Conservation (phyloP, 2,797 vertebrate genomes). For the Pogoniulus pusillus region DNA sequence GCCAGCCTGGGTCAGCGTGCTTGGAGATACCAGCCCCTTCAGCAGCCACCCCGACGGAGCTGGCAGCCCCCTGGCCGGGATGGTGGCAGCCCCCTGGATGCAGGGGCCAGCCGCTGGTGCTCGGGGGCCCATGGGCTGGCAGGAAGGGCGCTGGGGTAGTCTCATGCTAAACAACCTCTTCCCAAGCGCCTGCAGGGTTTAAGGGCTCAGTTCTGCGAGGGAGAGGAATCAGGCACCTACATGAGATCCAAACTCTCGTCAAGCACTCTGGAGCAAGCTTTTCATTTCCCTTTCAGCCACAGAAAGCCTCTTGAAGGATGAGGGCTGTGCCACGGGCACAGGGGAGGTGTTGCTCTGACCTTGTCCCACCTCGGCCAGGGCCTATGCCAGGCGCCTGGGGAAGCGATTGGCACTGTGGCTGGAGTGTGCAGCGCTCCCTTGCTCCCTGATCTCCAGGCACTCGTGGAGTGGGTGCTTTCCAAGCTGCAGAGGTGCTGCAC, state of each 20-base stretch:
- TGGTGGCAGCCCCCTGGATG: background rate
- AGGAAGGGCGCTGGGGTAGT: background rate
- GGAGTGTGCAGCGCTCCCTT: too few relatives aligned
- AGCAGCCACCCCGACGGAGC: rapidly evolving
- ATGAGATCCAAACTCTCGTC: conserved; percentile 24
- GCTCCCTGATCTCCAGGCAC: background rate
- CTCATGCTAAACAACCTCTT: background rate
- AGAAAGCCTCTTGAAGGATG: too few relatives aligned
- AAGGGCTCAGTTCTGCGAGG: background rate
- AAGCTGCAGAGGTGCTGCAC: background rate
- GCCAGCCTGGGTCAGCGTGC: background rate
- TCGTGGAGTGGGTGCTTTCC: background rate
- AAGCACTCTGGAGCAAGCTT: conserved; percentile 20
- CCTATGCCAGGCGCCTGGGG: background rate
- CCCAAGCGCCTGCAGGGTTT: conserved; percentile 7
- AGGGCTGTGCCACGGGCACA: background rate
- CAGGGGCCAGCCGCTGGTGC: background rate
- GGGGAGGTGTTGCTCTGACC: background rate
- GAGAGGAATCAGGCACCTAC: conserved; percentile 35
- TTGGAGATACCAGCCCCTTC: background rate
- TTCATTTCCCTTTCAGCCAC: conserved; percentile 22
- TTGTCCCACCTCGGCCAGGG: background rate
- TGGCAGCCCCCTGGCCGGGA: too few relatives aligned
- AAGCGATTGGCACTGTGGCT: background rate
- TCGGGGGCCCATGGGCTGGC: rapidly evolving